These are phyloP conservation scores for Dipus sagitta DNA, from an alignment of 2,797 vertebrate species.

Conservation along the genomic window DNA sequence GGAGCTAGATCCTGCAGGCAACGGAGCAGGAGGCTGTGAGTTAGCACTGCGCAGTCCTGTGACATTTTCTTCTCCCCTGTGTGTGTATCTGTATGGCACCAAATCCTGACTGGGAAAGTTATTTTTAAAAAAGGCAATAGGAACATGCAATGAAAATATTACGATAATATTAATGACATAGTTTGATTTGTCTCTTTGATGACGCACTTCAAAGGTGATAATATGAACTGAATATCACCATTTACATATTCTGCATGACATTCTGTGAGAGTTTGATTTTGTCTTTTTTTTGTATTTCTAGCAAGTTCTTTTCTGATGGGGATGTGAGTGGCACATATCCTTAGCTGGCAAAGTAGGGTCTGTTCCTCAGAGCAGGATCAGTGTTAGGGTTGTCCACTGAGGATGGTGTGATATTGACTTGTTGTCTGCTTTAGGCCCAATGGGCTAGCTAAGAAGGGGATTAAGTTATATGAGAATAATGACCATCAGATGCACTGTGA, in stretches of 20 bases:
- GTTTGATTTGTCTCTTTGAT: background rate
- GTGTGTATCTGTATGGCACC: background rate
- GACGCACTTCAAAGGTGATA: background rate
- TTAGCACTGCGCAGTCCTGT: no score
- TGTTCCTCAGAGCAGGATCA: background rate
- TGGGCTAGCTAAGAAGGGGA: background rate
- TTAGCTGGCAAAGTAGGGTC: rapidly evolving
- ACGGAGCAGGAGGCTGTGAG: background rate
- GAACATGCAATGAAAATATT: background rate
- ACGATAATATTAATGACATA: background rate
- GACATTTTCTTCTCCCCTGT: background rate
- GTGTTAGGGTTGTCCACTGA: background rate
- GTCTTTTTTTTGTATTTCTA: background rate
- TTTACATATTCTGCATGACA: background rate
- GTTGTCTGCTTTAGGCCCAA: background rate
- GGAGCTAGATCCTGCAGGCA: no score
- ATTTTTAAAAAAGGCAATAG: background rate
- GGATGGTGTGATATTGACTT: background rate
- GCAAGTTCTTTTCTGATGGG: background rate
- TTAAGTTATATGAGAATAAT: background rate
- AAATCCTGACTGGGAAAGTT: background rate
- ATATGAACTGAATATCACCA: background rate
- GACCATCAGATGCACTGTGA: background rate
- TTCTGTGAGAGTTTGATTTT: background rate
- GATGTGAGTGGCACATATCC: background rate